Conservation (phyloP, 2,888 invertebrate genomes). For the Cyrtodaria siliqua region DNA sequence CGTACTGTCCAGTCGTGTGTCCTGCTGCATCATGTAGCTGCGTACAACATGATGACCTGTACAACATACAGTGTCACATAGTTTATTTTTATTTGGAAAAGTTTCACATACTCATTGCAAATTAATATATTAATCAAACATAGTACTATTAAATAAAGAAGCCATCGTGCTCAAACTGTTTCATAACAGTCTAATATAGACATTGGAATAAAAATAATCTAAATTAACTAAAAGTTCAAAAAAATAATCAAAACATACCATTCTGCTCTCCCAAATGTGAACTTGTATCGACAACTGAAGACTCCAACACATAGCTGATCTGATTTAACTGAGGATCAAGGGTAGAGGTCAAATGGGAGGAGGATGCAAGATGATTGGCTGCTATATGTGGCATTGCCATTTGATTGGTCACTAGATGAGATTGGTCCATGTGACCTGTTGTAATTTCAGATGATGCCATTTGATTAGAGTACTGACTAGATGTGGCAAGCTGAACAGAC, state of each 20-base stretch:
- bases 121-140: no score
- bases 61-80: no score
- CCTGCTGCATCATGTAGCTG: slow-evolving; percentile 11
- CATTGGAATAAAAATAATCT: no score
- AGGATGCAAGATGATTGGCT: slow-evolving; percentile 4
- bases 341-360: not conserved
- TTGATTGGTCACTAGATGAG: not conserved
- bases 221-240: no score
- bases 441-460: not conserved
- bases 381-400: not conserved
- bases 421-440: slow-evolving; percentile 5
- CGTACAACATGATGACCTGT: no score
- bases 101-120: no score
- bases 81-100: no score
- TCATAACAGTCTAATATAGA: no score
- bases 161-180: no score
- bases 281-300: not conserved
- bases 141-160: no score
- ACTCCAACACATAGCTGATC: slow-evolving; percentile 1
- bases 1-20: not conserved
- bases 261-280: not conserved
- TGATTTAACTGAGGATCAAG: not conserved
- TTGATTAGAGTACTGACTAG: not conserved
- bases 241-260: no score
- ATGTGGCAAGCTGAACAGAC: no score